Evolutionary conservation across 2,797 vertebrate genomes (phyloP).

Genomic region (Somateria mollissima): DNA sequence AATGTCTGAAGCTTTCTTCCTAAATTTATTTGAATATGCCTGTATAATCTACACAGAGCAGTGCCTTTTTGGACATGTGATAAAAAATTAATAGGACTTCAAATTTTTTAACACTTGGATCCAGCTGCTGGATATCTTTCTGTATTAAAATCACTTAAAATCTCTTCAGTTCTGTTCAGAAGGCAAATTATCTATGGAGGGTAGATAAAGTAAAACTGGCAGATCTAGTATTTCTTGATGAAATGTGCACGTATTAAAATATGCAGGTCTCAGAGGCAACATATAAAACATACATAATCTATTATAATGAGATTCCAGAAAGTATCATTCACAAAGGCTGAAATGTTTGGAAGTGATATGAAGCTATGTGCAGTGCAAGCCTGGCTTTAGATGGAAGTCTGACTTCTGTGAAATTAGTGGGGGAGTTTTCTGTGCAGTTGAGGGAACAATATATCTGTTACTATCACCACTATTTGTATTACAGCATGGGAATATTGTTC

Average conservation of each 20-base stretch:
- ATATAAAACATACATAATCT: slow-evolving; percentile 53
- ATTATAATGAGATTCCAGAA: slow-evolving; percentile 40
- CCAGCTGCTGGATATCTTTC: slow-evolving; percentile 56
- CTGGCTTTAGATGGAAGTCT: not conserved
- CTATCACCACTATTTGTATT: not conserved
- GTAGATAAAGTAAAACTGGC: slow-evolving; percentile 51
- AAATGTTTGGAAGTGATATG: not conserved
- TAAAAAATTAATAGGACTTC: slow-evolving; percentile 74
- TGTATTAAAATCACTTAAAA: slow-evolving; percentile 67
- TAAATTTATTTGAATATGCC: slow-evolving; percentile 57
- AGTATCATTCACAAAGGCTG: not conserved
- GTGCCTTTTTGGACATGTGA: slow-evolving; percentile 63
- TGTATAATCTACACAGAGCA: slow-evolving; percentile 41
- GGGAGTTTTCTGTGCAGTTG: not conserved
- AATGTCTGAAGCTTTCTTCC: slow-evolving; percentile 41
- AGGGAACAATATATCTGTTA: not conserved
- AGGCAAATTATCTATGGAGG: slow-evolving; percentile 41
- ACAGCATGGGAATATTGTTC: not conserved
- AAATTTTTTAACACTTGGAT: slow-evolving; percentile 62
- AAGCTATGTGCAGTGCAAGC: not conserved
- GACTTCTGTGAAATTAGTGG: not conserved
- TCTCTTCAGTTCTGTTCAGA: slow-evolving; percentile 32
- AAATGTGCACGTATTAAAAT: slow-evolving; percentile 50
- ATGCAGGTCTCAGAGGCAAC: slow-evolving; percentile 41
- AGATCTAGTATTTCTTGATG: slow-evolving; percentile 31